Conservation (phyloP, 2,113 vertebrate genomes). For the Thalassarche chlororhynchos region DNA sequence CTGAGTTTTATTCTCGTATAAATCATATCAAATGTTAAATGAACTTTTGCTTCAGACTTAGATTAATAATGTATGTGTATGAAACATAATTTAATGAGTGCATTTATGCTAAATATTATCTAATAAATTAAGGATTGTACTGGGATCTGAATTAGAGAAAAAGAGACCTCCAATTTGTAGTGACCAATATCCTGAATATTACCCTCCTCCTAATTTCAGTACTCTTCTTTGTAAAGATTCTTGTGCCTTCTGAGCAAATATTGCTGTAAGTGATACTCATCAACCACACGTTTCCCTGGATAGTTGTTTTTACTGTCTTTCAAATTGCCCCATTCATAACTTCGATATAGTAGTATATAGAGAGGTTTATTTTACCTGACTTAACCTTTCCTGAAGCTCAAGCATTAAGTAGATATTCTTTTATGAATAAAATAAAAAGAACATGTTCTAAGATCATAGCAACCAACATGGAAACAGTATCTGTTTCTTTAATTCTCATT, state of each 20-base stretch:
- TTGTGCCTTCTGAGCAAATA: neutral
- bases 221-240: neutral
- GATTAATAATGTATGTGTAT: neutral
- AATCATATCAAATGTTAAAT: neutral
- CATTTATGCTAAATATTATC: neutral
- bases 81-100: neutral
- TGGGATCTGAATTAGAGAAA: neutral
- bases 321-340: neutral
- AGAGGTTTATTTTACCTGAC: neutral
- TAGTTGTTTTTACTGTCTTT: neutral
- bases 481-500: neutral
- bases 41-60: neutral
- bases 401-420: neutral
- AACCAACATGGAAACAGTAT: neutral
- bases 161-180: neutral
- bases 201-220: neutral
- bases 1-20: neutral
- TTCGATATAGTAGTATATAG: neutral
- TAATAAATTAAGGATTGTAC: neutral
- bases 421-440: neutral
- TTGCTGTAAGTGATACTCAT: neutral
- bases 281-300: neutral
- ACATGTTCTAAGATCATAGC: neutral
- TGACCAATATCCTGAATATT: neutral
- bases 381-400: neutral